Base-by-base conservation (phyloP, 2,113 vertebrate species). In the Coreoperca whiteheadi region DNA sequence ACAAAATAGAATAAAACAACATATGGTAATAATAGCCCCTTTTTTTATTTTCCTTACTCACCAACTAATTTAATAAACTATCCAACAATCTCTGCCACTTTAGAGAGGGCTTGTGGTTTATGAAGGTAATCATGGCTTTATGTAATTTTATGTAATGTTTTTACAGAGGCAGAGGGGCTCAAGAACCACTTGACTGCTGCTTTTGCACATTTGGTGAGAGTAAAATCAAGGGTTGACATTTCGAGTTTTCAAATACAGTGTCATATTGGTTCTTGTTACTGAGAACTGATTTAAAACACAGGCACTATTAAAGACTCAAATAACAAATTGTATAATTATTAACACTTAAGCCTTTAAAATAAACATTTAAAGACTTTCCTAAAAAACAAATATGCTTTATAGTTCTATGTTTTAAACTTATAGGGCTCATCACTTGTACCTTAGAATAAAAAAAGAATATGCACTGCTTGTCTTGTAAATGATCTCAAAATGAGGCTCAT, bases 81-180 rank as follows among this genome's bases (percentile, higher is more conserved):
- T 59, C 20, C 65, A 67, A n/a, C 14, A 68, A 28, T 41, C 43
- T 15, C 66, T 54, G 70, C 64, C 64, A n/a, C 23, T 53, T 77
- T 60, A 71, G 15, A 54, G 48, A 63, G 53, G 16, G 74, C 30
- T 50, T 61, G 71, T 72, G 83, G 46, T 78, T 78, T 77, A 32
- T 68, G 56, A 80, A 74, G 64, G 50, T 64, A 84, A 79, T 77
- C 39, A 68, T 37, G 32, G 18, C 8, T 81, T 78, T 68, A 81
- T 75, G 63, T 66, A n/a, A 56, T 72, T 83, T 76, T 43, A 79
- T 75, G 51, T 77, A 34, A 72, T 73, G 48, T 30, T 82, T 74
- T 75, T 43, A 51, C 28, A 41, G 57, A 82, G 23, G 54, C 23
- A 20, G 30, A 28, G 28, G 32, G 25, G 41, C 48, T 70, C 30